Evolutionary conservation across 2,797 vertebrate species (phyloP), one percentile per base, ranked within the genome.

Genomic region (Eurystomus glaucurus): DNA sequence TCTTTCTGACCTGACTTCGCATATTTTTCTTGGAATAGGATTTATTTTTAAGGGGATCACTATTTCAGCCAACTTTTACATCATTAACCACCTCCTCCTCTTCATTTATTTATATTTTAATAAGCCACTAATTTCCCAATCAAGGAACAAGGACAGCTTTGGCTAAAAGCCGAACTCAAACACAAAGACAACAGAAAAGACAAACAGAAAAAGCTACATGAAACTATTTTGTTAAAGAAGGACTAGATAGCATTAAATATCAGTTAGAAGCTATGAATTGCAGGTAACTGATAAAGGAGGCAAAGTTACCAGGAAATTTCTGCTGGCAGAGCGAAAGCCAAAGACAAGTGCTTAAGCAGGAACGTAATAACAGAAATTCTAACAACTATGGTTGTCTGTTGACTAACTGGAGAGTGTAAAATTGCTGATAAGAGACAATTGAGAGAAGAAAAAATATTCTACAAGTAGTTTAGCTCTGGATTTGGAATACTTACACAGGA

Each of bases 51-150:
- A 94, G 85, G 66, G 37, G 70, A 93, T 96, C 66, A 10, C 60
- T 70, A 69, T 96, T 96, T 88, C 95, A 96, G 95, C 96, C 95
- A 97, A 94, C 61, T 89, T 97, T 95, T 97, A 90, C 91, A 90
- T 96, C 94, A 94, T 86, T 93, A 96, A 90, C 88, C 22, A 88
- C 51, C 79, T 93, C 83, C 82, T 94, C 90, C 70, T 92, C 69
- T 81, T 93, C 86, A 76, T 96, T 97, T 97, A 90, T 96, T 95
- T 94, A 54, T 92, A 92, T 94, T 96, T 94, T 95, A 94, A 88
- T 95, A 94, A 94, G 37, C 61, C 80, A 89, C 90, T 96, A 90
- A 96, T 97, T 97, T 97, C 35, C 87, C 65, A 95, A 77, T 93
- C 86, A 92, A 96, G 84, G 74, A 95, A 52, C 28, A 91, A 79